phyloP scores from a whole-genome alignment of 2,797 vertebrate species.

The Parauchenoglanis ngamensis region DNA sequence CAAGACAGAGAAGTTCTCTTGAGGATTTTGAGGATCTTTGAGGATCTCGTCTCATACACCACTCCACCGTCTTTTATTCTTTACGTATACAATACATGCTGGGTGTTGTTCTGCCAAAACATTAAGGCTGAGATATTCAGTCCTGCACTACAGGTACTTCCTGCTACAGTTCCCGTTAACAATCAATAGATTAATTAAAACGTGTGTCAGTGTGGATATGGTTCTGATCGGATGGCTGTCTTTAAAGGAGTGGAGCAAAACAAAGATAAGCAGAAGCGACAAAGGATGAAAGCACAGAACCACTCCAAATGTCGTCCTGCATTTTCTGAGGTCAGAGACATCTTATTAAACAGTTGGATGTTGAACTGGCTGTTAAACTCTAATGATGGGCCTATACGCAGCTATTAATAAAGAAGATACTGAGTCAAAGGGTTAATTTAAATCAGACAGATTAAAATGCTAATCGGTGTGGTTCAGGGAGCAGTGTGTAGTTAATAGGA shows the following conservation, averaged over 20 bases:
- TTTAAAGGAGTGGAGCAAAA: background rate
- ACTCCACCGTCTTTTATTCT: background rate
- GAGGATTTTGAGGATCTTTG: background rate
- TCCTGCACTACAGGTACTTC: background rate
- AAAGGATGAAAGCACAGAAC: background rate
- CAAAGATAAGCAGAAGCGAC: background rate
- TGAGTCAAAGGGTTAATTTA: background rate
- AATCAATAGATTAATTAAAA: background rate
- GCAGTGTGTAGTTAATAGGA: conserved; percentile 1
- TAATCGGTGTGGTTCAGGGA: conserved; percentile 19
- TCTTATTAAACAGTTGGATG: background rate
- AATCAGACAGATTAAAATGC: conserved; percentile 16
- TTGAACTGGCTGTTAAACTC: background rate
- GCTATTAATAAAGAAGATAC: background rate
- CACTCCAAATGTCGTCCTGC: background rate
- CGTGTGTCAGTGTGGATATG: background rate
- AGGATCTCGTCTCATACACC: background rate
- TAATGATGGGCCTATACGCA: no score
- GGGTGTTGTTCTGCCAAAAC: background rate
- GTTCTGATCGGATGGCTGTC: background rate
- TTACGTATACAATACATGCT: background rate
- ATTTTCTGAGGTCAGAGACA: background rate
- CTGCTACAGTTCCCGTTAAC: background rate
- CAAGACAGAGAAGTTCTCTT: background rate
- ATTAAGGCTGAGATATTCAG: background rate